Percentiles rank a stretch among this genome's conserved stretches.
These are phyloP conservation scores for Chinchilla lanigera DNA, from an alignment of 2,113 vertebrate species.

Conservation along the genomic window DNA sequence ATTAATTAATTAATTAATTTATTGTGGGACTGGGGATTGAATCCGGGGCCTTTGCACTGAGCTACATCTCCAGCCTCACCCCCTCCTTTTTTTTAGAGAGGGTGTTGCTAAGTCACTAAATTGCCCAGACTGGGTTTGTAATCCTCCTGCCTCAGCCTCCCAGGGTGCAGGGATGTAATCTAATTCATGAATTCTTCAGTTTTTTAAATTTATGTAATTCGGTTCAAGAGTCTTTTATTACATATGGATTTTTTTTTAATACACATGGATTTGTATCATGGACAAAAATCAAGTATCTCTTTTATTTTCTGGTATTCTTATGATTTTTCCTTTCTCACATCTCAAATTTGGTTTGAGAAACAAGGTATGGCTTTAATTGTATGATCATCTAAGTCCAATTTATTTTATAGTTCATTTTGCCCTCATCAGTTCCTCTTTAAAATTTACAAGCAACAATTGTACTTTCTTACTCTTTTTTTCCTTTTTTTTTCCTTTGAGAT, in stretches of 20 bases:
- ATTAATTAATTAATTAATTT: neutral
- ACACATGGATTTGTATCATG: neutral
- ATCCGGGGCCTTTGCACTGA: neutral
- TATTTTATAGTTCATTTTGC: neutral
- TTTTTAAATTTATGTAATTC: neutral
- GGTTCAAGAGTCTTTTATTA: neutral
- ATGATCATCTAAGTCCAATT: neutral
- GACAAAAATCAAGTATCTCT: neutral
- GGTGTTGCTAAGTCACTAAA: too few species aligned
- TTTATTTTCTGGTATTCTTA: neutral
- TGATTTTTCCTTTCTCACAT: neutral
- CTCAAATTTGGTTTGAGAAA: neutral
- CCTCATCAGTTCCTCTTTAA: neutral
- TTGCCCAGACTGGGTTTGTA: too few species aligned
- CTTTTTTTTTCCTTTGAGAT: too few species aligned
- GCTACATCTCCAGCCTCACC: neutral
- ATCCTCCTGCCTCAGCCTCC: neutral
- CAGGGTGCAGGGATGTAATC: neutral
- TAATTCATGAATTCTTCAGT: neutral
- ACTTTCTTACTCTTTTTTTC: too few species aligned
- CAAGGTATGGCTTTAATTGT: neutral
- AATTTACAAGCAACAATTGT: neutral
- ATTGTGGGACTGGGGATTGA: neutral
- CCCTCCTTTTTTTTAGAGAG: neutral
- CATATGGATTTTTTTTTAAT: neutral